phyloP scores from a whole-genome alignment of 2,888 invertebrate species.

The Griposia aprilina region DNA sequence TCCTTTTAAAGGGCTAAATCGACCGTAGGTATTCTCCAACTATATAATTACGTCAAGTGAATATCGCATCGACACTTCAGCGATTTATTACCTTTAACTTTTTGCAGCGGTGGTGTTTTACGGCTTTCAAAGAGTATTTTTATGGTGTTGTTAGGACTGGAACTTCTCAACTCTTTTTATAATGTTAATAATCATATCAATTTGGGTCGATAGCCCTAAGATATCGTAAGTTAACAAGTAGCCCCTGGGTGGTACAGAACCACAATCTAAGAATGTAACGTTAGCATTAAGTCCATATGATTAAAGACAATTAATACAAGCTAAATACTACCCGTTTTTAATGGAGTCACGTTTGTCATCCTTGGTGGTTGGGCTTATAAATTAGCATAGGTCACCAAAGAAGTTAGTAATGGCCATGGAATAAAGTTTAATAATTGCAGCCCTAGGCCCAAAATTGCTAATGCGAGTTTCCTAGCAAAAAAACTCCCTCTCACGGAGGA shows the following conservation, averaged over 20 bases:
- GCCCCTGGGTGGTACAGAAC: constrained; percentile 20
- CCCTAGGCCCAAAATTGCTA: not conserved
- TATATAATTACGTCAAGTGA: too few relatives aligned
- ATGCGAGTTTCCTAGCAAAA: not conserved
- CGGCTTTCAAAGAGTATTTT: too few relatives aligned
- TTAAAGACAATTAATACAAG: not conserved
- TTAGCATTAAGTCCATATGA: not conserved
- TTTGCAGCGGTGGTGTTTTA: too few relatives aligned
- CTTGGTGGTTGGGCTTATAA: not conserved
- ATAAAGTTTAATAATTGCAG: not conserved
- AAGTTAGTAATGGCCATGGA: not conserved
- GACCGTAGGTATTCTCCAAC: too few relatives aligned
- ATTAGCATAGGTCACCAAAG: not conserved
- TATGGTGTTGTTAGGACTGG: too few relatives aligned
- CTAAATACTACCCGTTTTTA: not conserved
- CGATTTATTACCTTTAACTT: too few relatives aligned
- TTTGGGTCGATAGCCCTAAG: constrained; percentile 2
- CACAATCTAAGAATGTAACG: not conserved
- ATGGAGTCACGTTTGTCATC: not conserved
- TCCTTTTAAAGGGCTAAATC: too few relatives aligned
- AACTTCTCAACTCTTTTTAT: too few relatives aligned
- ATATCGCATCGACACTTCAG: too few relatives aligned
- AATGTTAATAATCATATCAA: not conserved
- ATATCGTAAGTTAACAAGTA: constrained; percentile 12
- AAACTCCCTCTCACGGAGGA: not conserved